These are phyloP conservation scores for Botia almorhae DNA, from an alignment of 2,797 vertebrate genomes.

Conservation along the genomic window DNA sequence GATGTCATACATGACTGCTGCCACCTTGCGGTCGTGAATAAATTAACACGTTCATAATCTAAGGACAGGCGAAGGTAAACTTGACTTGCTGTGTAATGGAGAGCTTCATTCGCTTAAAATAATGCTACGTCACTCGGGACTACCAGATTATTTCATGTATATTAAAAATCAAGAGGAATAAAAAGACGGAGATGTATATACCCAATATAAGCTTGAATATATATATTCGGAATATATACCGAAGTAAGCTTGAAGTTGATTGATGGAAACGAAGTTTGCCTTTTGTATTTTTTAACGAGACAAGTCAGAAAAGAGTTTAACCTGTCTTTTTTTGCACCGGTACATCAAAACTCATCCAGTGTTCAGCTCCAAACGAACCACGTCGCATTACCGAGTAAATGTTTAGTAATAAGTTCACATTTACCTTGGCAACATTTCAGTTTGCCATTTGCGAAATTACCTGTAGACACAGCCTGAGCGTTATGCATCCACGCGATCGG, in stretches of 20 bases:
- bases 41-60: not conserved
- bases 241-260: too few species aligned
- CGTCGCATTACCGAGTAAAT: too few species aligned
- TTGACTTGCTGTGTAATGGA: not conserved
- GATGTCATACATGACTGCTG: slow-evolving; percentile 20
- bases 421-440: slow-evolving; percentile 14
- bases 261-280: too few species aligned
- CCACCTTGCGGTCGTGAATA: slow-evolving; percentile 42
- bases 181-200: too few species aligned
- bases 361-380: too few species aligned
- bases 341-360: too few species aligned
- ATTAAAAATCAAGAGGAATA: not conserved
- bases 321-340: too few species aligned
- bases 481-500: not conserved
- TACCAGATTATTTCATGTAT: not conserved
- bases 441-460: slow-evolving; percentile 5
- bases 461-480: not conserved
- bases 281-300: too few species aligned
- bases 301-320: too few species aligned
- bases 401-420: not conserved
- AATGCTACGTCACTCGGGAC: not conserved
- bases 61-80: not conserved
- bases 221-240: too few species aligned
- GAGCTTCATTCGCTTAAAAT: not conserved
- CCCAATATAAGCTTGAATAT: too few species aligned